A percentile compares a stretch with the other conserved stretches of the same genome.
Conservation (phyloP, 2,113 vertebrate species). For the Mastomys coucha region DNA sequence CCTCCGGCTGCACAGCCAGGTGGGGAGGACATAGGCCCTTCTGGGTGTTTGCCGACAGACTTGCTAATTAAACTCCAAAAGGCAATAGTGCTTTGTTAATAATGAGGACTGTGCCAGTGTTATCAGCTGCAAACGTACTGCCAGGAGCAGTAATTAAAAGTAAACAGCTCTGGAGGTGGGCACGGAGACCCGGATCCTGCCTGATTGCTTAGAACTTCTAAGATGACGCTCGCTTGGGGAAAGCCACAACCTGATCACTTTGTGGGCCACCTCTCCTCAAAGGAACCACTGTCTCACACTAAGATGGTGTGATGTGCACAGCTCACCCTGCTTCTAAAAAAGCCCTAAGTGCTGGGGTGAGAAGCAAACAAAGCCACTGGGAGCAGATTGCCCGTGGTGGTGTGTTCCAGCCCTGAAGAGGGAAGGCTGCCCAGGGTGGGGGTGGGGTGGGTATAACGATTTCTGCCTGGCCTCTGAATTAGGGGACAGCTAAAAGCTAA, state of each 20-base stretch:
- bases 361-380: slow-evolving; percentile 41
- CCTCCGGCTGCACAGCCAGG: not conserved
- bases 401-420: slow-evolving; percentile 55
- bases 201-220: slow-evolving; percentile 62
- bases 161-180: slow-evolving; percentile 77
- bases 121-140: slow-evolving; percentile 72
- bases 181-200: not conserved
- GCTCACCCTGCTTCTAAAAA: slow-evolving; percentile 14
- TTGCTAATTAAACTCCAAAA: slow-evolving; percentile 81
- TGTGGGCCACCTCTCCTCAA: slow-evolving; percentile 59
- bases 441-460: slow-evolving; percentile 59
- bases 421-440: slow-evolving; percentile 60
- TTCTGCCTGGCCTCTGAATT: slow-evolving; percentile 71
- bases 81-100: slow-evolving; percentile 62
- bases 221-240: slow-evolving; percentile 12
- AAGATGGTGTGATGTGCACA: slow-evolving; percentile 3
- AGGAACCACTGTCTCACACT: slow-evolving; percentile 43
- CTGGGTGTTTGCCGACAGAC: slow-evolving; percentile 63
- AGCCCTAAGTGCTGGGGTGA: slow-evolving; percentile 45
- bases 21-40: not conserved
- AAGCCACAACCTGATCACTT: slow-evolving; percentile 54
- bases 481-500: slow-evolving; percentile 78
- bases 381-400: slow-evolving; percentile 26
- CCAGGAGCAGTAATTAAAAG: slow-evolving; percentile 85
- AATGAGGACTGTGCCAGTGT: slow-evolving; percentile 58